A percentile compares a stretch with the other conserved stretches of the same genome.
phyloP scores from a whole-genome alignment of 2,797 vertebrate species.

The Philypnodon macrostomus region DNA sequence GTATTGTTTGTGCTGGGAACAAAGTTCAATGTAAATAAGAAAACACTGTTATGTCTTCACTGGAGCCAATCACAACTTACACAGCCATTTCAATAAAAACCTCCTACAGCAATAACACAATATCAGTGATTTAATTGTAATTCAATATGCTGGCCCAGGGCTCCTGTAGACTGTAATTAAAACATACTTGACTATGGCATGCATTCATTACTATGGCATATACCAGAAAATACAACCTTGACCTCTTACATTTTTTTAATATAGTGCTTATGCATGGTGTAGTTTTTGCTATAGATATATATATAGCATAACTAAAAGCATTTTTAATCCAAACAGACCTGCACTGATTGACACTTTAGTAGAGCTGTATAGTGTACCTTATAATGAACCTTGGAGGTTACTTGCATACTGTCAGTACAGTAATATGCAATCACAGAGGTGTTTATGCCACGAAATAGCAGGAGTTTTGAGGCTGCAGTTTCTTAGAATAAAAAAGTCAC shows the following conservation, averaged over 20 bases:
- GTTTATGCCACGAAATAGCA: too few relatives aligned
- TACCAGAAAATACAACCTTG: too few relatives aligned
- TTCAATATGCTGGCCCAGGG: background rate
- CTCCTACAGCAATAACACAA: background rate
- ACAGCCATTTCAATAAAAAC: too few relatives aligned
- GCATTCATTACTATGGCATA: too few relatives aligned
- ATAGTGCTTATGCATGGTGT: too few relatives aligned
- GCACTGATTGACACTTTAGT: background rate
- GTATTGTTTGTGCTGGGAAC: constrained; percentile 21
- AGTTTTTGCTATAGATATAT: too few relatives aligned
- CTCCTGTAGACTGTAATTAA: background rate
- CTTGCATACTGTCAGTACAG: background rate
- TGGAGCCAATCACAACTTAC: constrained; percentile 12
- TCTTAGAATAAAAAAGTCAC: too few relatives aligned
- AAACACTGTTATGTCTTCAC: constrained; percentile 14
- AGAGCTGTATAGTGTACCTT: background rate
- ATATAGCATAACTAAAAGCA: background rate
- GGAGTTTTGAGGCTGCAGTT: too few relatives aligned
- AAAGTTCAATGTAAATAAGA: constrained; percentile 30
- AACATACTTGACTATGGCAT: too few relatives aligned
- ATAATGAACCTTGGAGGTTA: background rate
- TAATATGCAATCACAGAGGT: too few relatives aligned
- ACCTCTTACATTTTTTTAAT: too few relatives aligned
- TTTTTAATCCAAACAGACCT: background rate
- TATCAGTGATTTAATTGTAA: too few relatives aligned